phyloP scores from a whole-genome alignment of 2,113 vertebrate genomes.

The Sporophila hypoxantha region DNA sequence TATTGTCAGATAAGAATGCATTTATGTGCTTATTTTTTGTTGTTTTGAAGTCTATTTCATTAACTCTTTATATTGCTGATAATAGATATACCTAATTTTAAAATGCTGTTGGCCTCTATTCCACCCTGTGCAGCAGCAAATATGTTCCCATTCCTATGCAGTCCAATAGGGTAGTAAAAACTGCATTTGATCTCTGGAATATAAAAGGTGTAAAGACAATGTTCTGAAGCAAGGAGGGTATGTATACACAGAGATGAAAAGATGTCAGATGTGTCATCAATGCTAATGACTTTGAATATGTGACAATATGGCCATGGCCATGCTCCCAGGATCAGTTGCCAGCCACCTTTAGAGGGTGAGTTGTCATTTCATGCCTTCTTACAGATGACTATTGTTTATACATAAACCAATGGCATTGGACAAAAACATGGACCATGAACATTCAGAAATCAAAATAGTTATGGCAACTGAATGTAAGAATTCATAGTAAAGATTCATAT shows the following conservation, averaged over 20 bases:
- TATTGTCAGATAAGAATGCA: background rate
- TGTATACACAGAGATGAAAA: background rate
- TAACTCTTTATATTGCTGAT: background rate
- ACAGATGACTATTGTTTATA: background rate
- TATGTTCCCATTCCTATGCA: background rate
- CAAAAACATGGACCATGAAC: background rate
- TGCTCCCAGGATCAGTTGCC: background rate
- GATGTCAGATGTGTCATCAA: background rate
- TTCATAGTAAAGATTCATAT: background rate
- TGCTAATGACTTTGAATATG: background rate
- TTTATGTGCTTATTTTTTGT: background rate
- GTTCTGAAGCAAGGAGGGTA: background rate
- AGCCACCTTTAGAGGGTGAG: background rate
- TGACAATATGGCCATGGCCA: background rate
- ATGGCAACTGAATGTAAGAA: background rate
- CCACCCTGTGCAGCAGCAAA: background rate
- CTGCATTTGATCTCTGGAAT: background rate
- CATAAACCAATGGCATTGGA: background rate
- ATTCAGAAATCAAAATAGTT: background rate
- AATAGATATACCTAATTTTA: background rate
- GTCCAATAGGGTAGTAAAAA: background rate
- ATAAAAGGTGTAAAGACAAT: background rate
- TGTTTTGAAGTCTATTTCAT: background rate
- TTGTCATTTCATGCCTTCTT: background rate
- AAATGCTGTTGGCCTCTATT: background rate